phyloP scores from a whole-genome alignment of 2,888 invertebrate species.

The Suillia variegata region DNA sequence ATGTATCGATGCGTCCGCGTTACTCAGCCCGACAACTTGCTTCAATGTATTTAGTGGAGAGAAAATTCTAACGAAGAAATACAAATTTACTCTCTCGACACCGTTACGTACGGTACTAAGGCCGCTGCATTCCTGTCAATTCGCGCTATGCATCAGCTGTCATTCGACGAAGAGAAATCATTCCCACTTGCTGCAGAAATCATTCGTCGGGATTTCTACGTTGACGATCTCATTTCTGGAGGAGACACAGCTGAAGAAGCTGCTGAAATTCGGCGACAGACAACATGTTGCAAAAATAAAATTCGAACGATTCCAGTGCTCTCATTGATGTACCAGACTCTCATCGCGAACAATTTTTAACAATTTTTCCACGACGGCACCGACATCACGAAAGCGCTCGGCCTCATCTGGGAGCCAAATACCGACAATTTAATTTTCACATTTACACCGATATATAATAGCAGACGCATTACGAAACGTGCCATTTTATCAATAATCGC shows the following conservation, averaged over 20 bases:
- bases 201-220: background rate
- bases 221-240: background rate
- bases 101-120: conserved; percentile 6
- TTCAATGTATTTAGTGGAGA: conserved; percentile 7
- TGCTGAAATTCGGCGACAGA: background rate
- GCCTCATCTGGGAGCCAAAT: conserved; percentile 10
- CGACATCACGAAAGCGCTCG: conserved; percentile 18
- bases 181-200: background rate
- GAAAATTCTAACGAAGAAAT: conserved; percentile 4
- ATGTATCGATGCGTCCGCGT: conserved; percentile 3
- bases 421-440: conserved; percentile 2
- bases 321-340: conserved; percentile 8
- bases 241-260: background rate
- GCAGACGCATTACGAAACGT: conserved; percentile 18
- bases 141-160: background rate
- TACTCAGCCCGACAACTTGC: background rate
- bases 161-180: background rate
- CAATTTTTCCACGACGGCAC: conserved; percentile 20
- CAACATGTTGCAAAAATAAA: background rate
- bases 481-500: conserved; percentile 22
- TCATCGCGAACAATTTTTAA: conserved; percentile 15
- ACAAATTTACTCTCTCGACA: conserved; percentile 1
- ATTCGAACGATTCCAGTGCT: conserved; percentile 4
- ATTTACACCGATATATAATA: background rate
- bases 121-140: background rate